Percentiles rank a stretch among this genome's conserved stretches.
phyloP scores from a whole-genome alignment of 1,140 invertebrate species.

The Zophobas atratus region DNA sequence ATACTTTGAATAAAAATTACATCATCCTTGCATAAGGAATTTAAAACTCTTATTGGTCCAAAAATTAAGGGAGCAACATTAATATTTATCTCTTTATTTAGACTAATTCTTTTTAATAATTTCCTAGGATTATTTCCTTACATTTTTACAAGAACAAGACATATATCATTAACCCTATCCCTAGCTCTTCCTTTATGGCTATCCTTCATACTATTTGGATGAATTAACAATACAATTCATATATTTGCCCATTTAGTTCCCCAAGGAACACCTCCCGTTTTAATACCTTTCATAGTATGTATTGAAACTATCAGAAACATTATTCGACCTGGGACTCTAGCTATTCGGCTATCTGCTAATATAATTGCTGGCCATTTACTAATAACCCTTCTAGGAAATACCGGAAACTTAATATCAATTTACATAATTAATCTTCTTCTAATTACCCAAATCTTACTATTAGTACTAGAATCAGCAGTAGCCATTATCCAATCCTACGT shows the following conservation, averaged over 20 bases:
- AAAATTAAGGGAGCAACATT: slow-evolving; percentile 68
- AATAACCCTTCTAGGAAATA: slow-evolving; percentile 71
- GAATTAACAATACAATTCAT: slow-evolving; percentile 70
- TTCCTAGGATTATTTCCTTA: slow-evolving; percentile 77
- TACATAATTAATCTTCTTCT: slow-evolving; percentile 67
- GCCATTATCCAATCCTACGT: slow-evolving; percentile 63
- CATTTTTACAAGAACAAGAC: slow-evolving; percentile 77
- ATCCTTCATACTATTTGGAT: slow-evolving; percentile 73
- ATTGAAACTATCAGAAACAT: slow-evolving; percentile 75
- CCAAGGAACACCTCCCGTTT: slow-evolving; percentile 70
- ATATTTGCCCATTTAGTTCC: slow-evolving; percentile 77
- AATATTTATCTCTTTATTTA: slow-evolving; percentile 72
- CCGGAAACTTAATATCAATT: slow-evolving; percentile 62
- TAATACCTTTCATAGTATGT: slow-evolving; percentile 73
- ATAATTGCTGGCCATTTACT: slow-evolving; percentile 80
- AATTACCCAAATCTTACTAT: slow-evolving; percentile 69
- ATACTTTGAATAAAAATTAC: slow-evolving; percentile 69
- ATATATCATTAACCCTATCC: slow-evolving; percentile 72
- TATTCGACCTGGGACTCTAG: slow-evolving; percentile 77
- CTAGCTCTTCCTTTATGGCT: slow-evolving; percentile 75
- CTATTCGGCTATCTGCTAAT: slow-evolving; percentile 77
- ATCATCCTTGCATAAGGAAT: slow-evolving; percentile 69
- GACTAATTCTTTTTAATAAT: slow-evolving; percentile 75
- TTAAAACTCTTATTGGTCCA: slow-evolving; percentile 69
- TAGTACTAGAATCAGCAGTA: slow-evolving; percentile 65